phyloP scores from a whole-genome alignment of 1,140 invertebrate genomes.

The Temnothorax longispinosus region DNA sequence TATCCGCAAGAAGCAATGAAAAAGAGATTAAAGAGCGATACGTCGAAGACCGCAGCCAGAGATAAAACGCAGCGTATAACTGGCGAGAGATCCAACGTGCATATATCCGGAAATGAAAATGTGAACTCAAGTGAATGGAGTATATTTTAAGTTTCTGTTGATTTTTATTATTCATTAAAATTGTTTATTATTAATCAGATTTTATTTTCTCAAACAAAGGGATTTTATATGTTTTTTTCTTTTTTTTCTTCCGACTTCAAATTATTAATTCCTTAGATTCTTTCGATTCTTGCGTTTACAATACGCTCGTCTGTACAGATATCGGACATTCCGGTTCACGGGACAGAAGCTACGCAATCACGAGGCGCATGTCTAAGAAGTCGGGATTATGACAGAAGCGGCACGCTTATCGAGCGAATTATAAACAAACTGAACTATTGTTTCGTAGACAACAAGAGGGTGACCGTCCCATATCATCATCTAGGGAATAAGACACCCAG shows the following conservation, averaged over 20 bases:
- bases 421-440: constrained; percentile 8
- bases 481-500: constrained; percentile 6
- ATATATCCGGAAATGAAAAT: neutral
- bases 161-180: neutral
- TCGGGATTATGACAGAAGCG: neutral
- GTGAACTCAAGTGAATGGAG: constrained; percentile 6
- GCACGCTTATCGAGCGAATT: neutral
- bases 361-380: neutral
- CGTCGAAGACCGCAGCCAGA: neutral
- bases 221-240: neutral
- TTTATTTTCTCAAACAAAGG: neutral
- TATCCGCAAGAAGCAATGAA: constrained; percentile 7
- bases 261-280: neutral
- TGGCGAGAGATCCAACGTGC: constrained; percentile 5
- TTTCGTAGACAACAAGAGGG: constrained; percentile 1
- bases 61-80: neutral
- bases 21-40: neutral
- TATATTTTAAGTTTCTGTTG: neutral
- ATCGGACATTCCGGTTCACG: neutral
- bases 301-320: constrained; percentile 24
- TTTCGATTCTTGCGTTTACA: neutral
- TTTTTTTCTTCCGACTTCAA: neutral
- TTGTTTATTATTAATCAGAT: neutral
- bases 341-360: neutral
- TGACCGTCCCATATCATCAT: constrained; percentile 22